Evolutionary conservation across 2,888 invertebrate genomes (phyloP), one percentile per base, ranked within the genome.

Genomic region (Piscicola geometra): DNA sequence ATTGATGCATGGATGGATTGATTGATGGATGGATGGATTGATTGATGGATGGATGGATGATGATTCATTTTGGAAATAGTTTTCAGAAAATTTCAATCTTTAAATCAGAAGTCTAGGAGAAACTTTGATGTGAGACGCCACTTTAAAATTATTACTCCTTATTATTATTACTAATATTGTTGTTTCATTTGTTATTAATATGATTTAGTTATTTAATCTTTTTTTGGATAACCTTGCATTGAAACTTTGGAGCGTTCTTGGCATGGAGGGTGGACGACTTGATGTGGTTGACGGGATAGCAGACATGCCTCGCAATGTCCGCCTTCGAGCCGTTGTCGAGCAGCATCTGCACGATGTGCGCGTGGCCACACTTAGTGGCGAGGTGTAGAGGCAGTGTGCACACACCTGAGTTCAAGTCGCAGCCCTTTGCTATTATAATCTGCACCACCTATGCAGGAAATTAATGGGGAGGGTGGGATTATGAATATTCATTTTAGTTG

Each of bases 361-460:
- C 89, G 82, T 90, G 81, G 85, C 91, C 91, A 82, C 90, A 89
- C 50, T 89, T 86, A 79, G 91, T 91, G 28, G 91, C 91, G 76
- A 91, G 90, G 83, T 91, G 91, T 71, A 91, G 85, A 0, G 91
- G 91, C 72, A 91, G 86, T 79, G 91, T 91, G 83, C 91, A 91
- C n/a, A 90, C 89, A 79, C 90, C 90, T 30, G 90, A 86, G 84
- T 91, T 90, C 1, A 90, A 88, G 83, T 90, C 90, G 89, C 90
- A 90, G 15, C 81, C 81, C 47, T 80, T 76, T 52, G 78, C 47
- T 21, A 80, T 76, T 41, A 81, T 79, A 66, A 80, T 80, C n/a
- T 82, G 77, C 32, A 84, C 78, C 1, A 80, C 74, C 67, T 76
- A 30, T 32, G 56, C 15, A 33, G 56, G n/a, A n/a, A n/a, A n/a